Conservation (phyloP, 2,888 invertebrate genomes). For the Leucophenga maculata region DNA sequence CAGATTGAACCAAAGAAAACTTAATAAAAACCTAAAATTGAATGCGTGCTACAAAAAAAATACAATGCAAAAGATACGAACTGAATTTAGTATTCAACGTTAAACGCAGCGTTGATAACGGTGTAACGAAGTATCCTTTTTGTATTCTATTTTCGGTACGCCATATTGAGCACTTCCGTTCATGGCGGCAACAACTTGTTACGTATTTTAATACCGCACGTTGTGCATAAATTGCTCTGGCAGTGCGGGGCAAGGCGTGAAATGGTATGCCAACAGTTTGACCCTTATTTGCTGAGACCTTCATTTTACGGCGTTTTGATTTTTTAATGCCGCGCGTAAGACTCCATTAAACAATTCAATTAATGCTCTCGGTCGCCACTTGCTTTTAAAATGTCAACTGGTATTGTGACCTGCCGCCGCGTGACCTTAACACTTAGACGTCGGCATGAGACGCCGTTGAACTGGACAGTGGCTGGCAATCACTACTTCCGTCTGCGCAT, state of each 20-base stretch:
- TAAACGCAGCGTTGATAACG: slow-evolving; percentile 19
- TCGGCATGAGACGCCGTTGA: not conserved
- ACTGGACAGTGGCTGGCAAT: not conserved
- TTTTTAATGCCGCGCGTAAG: slow-evolving; percentile 41
- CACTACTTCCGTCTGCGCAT: not conserved
- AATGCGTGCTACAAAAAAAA: slow-evolving; percentile 19
- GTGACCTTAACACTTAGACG: not conserved
- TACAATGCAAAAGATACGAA: slow-evolving; percentile 13
- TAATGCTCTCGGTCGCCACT: slow-evolving; percentile 38
- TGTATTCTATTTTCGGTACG: not conserved
- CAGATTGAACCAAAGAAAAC: not conserved
- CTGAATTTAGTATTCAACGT: slow-evolving; percentile 20
- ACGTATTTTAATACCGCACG: slow-evolving; percentile 52
- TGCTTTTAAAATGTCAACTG: slow-evolving; percentile 56
- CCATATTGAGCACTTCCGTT: not conserved
- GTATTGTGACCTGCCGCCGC: slow-evolving; percentile 24
- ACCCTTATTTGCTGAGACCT: slow-evolving; percentile 50
- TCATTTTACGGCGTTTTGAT: slow-evolving; percentile 55
- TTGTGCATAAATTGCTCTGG: slow-evolving; percentile 57
- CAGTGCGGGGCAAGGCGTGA: not conserved
- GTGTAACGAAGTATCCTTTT: slow-evolving; percentile 5
- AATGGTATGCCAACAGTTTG: slow-evolving; percentile 34
- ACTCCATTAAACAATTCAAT: slow-evolving; percentile 66
- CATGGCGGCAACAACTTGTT: slow-evolving; percentile 54
- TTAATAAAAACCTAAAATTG: slow-evolving; percentile 28